These are phyloP conservation scores for Drosophila multiciliata DNA, from an alignment of 2,888 invertebrate genomes.

Conservation along the genomic window DNA sequence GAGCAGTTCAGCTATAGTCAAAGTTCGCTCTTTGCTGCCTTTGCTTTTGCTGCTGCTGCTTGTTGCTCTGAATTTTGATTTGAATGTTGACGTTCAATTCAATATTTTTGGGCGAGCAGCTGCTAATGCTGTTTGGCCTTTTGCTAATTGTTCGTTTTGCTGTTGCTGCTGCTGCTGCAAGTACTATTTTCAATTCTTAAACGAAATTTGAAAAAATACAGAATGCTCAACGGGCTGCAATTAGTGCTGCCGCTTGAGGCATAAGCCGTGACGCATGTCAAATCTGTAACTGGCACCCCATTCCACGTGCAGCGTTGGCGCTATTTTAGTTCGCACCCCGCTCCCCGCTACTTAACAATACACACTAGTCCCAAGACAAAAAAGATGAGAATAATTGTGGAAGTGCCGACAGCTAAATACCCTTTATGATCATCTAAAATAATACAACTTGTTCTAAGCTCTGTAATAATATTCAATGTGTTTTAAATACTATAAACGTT, in stretches of 20 bases:
- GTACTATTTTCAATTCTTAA: conserved; percentile 37
- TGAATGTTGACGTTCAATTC: conserved; percentile 49
- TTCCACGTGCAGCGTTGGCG: conserved; percentile 42
- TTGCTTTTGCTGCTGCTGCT: background rate
- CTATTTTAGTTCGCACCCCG: conserved; percentile 44
- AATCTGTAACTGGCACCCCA: conserved; percentile 49
- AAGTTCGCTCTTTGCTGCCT: conserved; percentile 37
- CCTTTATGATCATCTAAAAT: conserved; percentile 6
- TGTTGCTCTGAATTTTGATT: conserved; percentile 55
- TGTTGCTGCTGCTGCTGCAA: conserved; percentile 25
- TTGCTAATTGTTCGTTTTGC: conserved; percentile 52
- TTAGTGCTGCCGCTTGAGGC: conserved; percentile 45
- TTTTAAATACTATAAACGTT: background rate
- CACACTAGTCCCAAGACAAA: conserved; percentile 9
- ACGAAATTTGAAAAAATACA: conserved; percentile 14
- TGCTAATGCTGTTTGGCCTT: conserved; percentile 39
- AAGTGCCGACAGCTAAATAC: conserved; percentile 34
- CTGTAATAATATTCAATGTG: background rate
- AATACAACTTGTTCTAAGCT: background rate
- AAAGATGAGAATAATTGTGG: background rate
- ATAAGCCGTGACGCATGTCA: conserved; percentile 61
- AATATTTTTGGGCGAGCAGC: conserved; percentile 64
- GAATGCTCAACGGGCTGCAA: conserved; percentile 47
- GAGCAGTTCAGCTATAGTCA: conserved; percentile 39
- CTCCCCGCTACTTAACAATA: conserved; percentile 50